Evolutionary conservation across 2,888 invertebrate species (phyloP).

Genomic region (Myopa testacea): DNA sequence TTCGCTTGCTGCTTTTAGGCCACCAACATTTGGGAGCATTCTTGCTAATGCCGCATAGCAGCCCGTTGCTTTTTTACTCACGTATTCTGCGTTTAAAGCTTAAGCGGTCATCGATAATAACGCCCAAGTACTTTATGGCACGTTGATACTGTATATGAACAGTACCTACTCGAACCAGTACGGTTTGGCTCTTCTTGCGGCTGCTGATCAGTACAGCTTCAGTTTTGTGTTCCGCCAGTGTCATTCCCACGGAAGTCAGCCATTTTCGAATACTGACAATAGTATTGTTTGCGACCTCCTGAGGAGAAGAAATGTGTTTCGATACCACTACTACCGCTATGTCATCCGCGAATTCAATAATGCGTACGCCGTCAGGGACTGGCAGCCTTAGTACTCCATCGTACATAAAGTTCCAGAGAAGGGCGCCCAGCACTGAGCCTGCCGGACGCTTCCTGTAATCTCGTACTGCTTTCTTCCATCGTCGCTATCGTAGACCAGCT

Average conservation of each 20-base stretch:
- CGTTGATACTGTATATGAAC: background rate
- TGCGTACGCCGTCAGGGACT: too few species aligned
- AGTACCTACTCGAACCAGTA: background rate
- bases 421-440: too few species aligned
- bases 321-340: too few species aligned
- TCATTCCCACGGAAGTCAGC: background rate
- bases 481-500: too few species aligned
- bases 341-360: too few species aligned
- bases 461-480: too few species aligned
- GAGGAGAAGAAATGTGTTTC: background rate
- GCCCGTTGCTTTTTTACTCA: conserved; percentile 10
- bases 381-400: too few species aligned
- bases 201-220: conserved; percentile 26
- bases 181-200: background rate
- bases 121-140: conserved; percentile 19
- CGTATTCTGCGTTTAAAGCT: conserved; percentile 16
- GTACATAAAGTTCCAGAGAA: too few species aligned
- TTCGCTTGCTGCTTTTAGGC: background rate
- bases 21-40: conserved; percentile 16
- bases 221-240: background rate
- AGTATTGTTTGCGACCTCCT: background rate
- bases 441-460: too few species aligned
- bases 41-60: conserved; percentile 5
- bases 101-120: conserved; percentile 13
- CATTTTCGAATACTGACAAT: background rate